Evolutionary conservation across 2,888 invertebrate species (phyloP), one percentile per base, ranked within the genome.

Genomic region (Mythimna albipuncta): DNA sequence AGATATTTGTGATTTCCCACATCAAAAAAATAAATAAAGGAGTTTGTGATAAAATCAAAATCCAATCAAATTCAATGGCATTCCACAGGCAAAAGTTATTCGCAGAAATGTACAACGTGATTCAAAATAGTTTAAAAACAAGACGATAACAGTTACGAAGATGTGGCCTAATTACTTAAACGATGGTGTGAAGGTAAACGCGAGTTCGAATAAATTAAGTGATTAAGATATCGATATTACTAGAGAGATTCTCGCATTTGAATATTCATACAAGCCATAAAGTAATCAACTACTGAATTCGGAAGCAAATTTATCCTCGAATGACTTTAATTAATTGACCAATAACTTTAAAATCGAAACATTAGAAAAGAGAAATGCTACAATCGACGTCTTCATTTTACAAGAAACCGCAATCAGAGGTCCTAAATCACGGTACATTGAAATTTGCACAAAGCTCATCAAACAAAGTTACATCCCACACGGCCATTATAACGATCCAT

Each of bases 401-500:
- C 50, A 64, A 64, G 73, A 64, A 64, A 58, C 32, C 2, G 63
- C 68, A 54, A 81, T 83, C 75, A 75, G 13, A 50, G 65, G 58
- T 72, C 66, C 65, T 78, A 80, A 80, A 78, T 83, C 77, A 68
- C 59, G 41, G 64, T 41, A 44, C 77, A 79, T 83, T 79, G 72
- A 83, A 85, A 86, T 85, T 80, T 76, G 80, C 80, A 81, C 77
- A 81, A 87, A 77, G 86, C 83, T 72, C 85, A 85, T 89, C 85
- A 83, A 75, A 73, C 75, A 75, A 85, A 80, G 79, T 72, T 82
- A 78, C 88, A 89, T 91, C 91, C 92, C 92, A 89, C 90, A 84
- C 86, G 79, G 82, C 81, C 82, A 88, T 87, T 91, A 90, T 92
- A 94, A 94, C 91, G 93, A 91, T 88, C 92, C 92, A 94, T 94